Evolutionary conservation across 2,888 invertebrate species (phyloP), one percentile per base, ranked within the genome.

Genomic region (Fragum whitleyi): DNA sequence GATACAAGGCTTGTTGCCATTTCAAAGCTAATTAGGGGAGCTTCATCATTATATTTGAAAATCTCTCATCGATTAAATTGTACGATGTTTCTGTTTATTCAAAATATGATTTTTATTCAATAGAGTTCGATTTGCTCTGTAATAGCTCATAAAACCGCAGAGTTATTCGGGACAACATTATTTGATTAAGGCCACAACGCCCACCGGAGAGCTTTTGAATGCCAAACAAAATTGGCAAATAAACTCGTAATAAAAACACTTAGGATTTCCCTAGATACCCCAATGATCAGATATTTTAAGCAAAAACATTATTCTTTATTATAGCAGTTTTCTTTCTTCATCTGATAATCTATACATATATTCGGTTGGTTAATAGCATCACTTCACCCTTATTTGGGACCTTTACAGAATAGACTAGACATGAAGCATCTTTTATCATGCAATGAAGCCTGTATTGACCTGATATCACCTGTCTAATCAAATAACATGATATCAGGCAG

Each of bases 161-260:
- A 47, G n/a, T n/a, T 47, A 47, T 47, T 47, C 14, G 2, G 47
- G 47, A 47, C n/a, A n/a, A 47, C n/a, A n/a, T n/a, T 47, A 47
- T 47, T 47, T 47, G 28, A 26, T 57, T 57, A 28, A 26, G 21
- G 57, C 57, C 23, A 28, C n/a, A 29, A 61, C n/a, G 61, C 65
- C 42, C 65, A 65, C 26, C 11, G 42, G 65, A 26, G 65, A 65
- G 23, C 65, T 23, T n/a, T 36, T 65, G 26, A 42, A 65, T 14
- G 65, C 42, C 65, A 65, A 42, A 39, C 26, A n/a, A n/a, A 65
- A 65, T 65, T 65, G 65, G 39, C 65, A 42, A 65, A 42, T 23
- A 65, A 65, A 65, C 65, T 65, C 42, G 23, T 42, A 65, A 42
- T 42, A 65, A 42, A 65, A 14, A 42, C 39, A 39, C 26, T 23